These are phyloP conservation scores for Lumbricus terrestris DNA, from an alignment of 2,888 invertebrate species.

Conservation along the genomic window DNA sequence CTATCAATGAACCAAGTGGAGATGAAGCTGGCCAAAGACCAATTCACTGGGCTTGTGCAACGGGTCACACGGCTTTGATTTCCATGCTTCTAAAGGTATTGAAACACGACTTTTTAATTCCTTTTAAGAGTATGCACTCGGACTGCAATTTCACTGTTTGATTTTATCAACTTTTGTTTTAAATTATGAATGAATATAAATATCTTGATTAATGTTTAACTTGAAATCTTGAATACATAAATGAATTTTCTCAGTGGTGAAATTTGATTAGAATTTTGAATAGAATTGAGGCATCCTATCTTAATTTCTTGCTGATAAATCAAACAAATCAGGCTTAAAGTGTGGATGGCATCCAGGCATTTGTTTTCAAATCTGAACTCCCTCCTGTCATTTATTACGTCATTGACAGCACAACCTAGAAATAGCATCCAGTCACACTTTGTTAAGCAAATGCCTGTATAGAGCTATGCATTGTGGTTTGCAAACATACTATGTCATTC, in stretches of 20 bases:
- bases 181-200: not conserved
- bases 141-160: not conserved
- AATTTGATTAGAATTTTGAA: not conserved
- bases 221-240: not conserved
- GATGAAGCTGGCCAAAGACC: slow-evolving; percentile 86
- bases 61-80: slow-evolving; percentile 85
- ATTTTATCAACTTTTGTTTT: not conserved
- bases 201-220: not conserved
- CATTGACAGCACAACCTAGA: too few relatives aligned
- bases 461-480: too few relatives aligned
- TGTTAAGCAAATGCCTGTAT: too few relatives aligned
- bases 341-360: too few relatives aligned
- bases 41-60: slow-evolving; percentile 90
- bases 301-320: not conserved
- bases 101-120: not conserved
- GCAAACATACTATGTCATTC: too few relatives aligned
- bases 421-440: too few relatives aligned
- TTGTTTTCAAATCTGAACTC: too few relatives aligned
- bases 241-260: too few relatives aligned
- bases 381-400: too few relatives aligned
- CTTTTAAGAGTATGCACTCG: not conserved
- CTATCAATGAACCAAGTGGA: slow-evolving; percentile 80
- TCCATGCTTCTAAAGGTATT: slow-evolving; percentile 66
- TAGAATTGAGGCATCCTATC: not conserved
- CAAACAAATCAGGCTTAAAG: too few relatives aligned